A percentile compares a stretch with the other conserved stretches of the same genome.
Evolutionary conservation across 2,113 vertebrate genomes (phyloP).

Genomic region (Prunella himalayana): DNA sequence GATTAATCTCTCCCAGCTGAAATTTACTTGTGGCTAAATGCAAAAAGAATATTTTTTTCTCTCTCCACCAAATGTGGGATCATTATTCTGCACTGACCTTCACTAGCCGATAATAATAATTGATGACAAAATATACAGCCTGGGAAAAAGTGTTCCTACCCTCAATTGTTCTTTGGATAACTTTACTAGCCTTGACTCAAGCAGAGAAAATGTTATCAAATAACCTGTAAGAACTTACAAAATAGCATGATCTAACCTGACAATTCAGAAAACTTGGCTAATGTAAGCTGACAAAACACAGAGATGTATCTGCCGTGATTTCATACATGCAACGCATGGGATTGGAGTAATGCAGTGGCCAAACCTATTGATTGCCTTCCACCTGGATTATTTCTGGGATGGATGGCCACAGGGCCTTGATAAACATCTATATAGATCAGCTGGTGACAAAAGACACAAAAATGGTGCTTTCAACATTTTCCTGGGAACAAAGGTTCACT

Average conservation of each 20-base stretch:
- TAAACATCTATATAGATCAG: neutral
- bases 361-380: neutral
- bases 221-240: neutral
- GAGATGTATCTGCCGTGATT: accelerated
- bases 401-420: neutral
- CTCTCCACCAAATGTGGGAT: neutral
- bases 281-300: neutral
- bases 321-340: neutral
- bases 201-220: neutral
- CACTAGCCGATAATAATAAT: neutral
- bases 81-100: neutral
- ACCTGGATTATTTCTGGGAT: neutral
- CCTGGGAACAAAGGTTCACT: neutral
- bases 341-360: neutral
- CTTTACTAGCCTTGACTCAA: neutral
- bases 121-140: neutral
- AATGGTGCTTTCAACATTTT: neutral
- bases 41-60: neutral
- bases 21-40: neutral
- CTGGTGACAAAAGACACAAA: neutral
- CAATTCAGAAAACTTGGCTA: neutral
- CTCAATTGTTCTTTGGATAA: neutral
- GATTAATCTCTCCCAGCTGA: neutral
- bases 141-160: neutral
- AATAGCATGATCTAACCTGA: neutral